These are phyloP conservation scores for Macrostomum cliftonense DNA, from an alignment of 2,888 invertebrate species.

Conservation along the genomic window DNA sequence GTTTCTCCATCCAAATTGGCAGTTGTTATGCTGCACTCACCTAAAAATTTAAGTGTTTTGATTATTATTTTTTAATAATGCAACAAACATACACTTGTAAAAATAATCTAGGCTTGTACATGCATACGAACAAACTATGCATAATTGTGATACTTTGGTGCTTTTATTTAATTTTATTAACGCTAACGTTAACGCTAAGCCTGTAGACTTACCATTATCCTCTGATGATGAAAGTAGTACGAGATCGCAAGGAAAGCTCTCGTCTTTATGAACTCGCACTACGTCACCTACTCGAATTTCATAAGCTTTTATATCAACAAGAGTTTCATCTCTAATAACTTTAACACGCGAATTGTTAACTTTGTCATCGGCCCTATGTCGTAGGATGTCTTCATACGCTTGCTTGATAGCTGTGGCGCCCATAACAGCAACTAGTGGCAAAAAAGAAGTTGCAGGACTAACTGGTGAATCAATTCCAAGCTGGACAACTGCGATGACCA, in stretches of 20 bases:
- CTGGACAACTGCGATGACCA: constrained; percentile 53
- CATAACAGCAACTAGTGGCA: constrained; percentile 59
- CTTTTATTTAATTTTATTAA: too few relatives aligned
- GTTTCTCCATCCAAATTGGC: constrained; percentile 71
- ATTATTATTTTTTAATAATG: too few relatives aligned
- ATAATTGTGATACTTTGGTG: too few relatives aligned
- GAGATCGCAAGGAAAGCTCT: constrained; percentile 62
- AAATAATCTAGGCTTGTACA: too few relatives aligned
- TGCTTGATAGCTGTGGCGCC: constrained; percentile 53
- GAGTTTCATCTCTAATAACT: constrained; percentile 1
- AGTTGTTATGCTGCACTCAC: constrained; percentile 58
- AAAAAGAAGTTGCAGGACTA: constrained; percentile 43
- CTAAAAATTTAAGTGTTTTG: too few relatives aligned
- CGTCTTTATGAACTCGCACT: constrained; percentile 50
- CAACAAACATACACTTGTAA: too few relatives aligned
- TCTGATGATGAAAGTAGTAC: constrained; percentile 54
- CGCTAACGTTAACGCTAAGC: too few relatives aligned
- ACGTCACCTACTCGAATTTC: constrained; percentile 51
- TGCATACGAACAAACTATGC: too few relatives aligned
- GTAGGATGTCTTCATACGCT: constrained; percentile 62
- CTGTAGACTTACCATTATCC: constrained; percentile 36
- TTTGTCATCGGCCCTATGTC: constrained; percentile 53
- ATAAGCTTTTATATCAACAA: constrained; percentile 6
- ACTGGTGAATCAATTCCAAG: constrained; percentile 48
- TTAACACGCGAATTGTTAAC: constrained; percentile 21